These are phyloP conservation scores for Linepithema humile DNA, from an alignment of 1,140 invertebrate species.

Conservation along the genomic window DNA sequence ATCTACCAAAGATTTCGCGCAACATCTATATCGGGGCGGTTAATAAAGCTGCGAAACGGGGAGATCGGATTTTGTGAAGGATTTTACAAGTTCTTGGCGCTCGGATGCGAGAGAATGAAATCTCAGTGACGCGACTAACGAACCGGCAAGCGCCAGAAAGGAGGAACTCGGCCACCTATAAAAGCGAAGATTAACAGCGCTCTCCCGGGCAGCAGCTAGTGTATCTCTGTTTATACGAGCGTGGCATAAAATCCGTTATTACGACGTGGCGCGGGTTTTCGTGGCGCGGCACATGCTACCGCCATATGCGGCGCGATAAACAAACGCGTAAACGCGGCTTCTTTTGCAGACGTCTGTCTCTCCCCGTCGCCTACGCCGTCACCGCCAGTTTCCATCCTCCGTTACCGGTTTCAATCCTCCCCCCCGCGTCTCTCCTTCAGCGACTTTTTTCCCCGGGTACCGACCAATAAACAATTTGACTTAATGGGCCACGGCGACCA, in stretches of 20 bases:
- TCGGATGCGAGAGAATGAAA: not conserved
- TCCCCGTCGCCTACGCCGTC: not conserved
- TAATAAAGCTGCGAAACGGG: too few species aligned
- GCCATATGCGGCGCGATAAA: slow-evolving; percentile 83
- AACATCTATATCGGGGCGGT: not conserved
- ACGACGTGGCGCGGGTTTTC: slow-evolving; percentile 66
- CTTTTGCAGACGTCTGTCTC: slow-evolving; percentile 73
- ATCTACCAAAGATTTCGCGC: not conserved
- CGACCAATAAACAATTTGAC: slow-evolving; percentile 74
- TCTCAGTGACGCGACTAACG: slow-evolving; percentile 17
- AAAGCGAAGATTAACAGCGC: slow-evolving; percentile 68
- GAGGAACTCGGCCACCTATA: slow-evolving; percentile 47
- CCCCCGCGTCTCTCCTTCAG: slow-evolving; percentile 48
- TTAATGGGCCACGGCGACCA: slow-evolving; percentile 64
- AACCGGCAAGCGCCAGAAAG: slow-evolving; percentile 44
- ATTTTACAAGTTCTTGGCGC: not conserved
- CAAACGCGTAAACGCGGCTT: slow-evolving; percentile 79
- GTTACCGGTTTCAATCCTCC: not conserved
- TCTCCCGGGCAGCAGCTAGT: slow-evolving; percentile 57
- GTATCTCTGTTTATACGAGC: slow-evolving; percentile 74
- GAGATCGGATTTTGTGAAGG: not conserved
- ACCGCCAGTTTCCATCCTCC: too few species aligned
- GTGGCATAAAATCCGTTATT: slow-evolving; percentile 65
- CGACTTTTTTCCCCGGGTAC: slow-evolving; percentile 37
- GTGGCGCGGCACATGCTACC: slow-evolving; percentile 80